Evolutionary conservation across 2,113 vertebrate species (phyloP).

Genomic region (Cynoglossus semilaevis): DNA sequence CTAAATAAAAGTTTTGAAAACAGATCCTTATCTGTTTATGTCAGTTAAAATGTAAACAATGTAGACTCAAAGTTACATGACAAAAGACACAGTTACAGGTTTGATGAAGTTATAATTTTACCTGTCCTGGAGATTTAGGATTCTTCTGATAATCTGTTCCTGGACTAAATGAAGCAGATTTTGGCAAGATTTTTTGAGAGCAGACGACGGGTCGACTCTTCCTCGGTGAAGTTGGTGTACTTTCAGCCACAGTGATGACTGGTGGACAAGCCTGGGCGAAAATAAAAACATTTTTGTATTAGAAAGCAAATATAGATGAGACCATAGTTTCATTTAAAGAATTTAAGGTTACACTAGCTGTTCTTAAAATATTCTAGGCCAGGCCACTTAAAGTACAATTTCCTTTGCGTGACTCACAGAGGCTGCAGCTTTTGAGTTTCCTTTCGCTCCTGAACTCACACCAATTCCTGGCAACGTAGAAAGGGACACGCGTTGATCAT

Average conservation of each 20-base stretch:
- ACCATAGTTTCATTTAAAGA: not conserved
- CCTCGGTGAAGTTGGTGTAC: constrained; percentile 42
- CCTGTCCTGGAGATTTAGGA: constrained; percentile 48
- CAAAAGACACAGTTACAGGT: no score
- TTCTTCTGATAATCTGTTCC: constrained; percentile 39
- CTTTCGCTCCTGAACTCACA: constrained; percentile 40
- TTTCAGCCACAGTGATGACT: constrained; percentile 39
- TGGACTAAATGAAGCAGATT: constrained; percentile 52
- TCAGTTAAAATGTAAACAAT: no score
- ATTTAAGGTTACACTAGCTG: no score
- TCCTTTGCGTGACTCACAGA: constrained; percentile 28
- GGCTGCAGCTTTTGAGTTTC: constrained; percentile 23
- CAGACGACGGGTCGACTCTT: constrained; percentile 16
- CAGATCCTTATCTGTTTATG: no score
- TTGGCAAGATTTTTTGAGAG: constrained; percentile 20
- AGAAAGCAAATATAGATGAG: not conserved
- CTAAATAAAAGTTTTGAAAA: no score
- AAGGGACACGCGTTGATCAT: constrained; percentile 50
- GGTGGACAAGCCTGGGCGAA: constrained; percentile 31
- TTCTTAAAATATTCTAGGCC: no score
- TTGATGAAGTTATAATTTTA: constrained; percentile 14
- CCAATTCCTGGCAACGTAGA: constrained; percentile 39
- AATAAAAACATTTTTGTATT: not conserved
- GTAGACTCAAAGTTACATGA: no score
- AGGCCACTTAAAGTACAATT: no score